phyloP scores from a whole-genome alignment of 2,888 invertebrate genomes.

The Toxonevra muliebris region DNA sequence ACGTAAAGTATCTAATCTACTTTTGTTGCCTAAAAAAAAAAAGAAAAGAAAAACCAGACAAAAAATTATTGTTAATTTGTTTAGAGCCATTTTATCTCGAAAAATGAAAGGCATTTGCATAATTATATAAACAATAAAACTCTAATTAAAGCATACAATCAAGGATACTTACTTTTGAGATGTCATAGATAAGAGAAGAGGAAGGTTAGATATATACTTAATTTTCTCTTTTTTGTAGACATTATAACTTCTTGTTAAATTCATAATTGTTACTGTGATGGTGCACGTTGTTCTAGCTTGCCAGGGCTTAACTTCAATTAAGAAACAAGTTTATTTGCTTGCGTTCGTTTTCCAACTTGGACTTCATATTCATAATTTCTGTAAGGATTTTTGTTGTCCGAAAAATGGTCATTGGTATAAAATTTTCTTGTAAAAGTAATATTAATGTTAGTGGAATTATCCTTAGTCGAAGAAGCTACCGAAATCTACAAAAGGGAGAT shows the following conservation, averaged over 20 bases:
- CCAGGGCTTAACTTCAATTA: constrained; percentile 63
- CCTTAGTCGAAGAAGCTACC: no score
- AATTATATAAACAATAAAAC: constrained; percentile 62
- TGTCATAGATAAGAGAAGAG: neutral
- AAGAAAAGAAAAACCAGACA: constrained; percentile 2
- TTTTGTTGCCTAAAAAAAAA: constrained; percentile 4
- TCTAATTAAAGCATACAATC: constrained; percentile 49
- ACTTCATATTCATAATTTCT: constrained; percentile 23
- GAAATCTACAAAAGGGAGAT: no score
- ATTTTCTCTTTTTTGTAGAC: constrained; percentile 26
- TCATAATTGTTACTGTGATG: constrained; percentile 52
- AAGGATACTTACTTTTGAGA: constrained; percentile 1
- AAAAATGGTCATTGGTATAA: neutral
- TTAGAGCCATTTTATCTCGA: constrained; percentile 21
- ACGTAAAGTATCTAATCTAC: constrained; percentile 42
- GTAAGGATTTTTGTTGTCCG: constrained; percentile 18
- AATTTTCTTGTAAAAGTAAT: no score
- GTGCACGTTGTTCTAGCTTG: constrained; percentile 16
- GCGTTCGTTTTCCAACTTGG: constrained; percentile 15
- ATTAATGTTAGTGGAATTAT: no score
- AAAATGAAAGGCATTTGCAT: constrained; percentile 53
- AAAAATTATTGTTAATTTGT: constrained; percentile 30
- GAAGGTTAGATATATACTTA: neutral
- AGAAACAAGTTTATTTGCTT: constrained; percentile 47
- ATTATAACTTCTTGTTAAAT: constrained; percentile 62